These are phyloP conservation scores for Poeciliopsis presidionis DNA, from an alignment of 2,797 vertebrate genomes.

Conservation along the genomic window DNA sequence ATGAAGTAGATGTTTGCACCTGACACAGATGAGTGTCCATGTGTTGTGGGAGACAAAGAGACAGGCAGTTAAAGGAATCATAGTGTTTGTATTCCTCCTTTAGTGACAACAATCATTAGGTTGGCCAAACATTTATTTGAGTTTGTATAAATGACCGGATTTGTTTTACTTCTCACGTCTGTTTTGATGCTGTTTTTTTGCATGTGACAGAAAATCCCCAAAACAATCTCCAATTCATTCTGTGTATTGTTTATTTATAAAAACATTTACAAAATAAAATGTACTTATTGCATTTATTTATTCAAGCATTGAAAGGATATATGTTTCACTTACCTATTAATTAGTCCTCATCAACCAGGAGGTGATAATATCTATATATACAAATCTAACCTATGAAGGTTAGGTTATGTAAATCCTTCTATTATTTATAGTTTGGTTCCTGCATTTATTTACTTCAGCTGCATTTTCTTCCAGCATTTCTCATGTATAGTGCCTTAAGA, in stretches of 20 bases:
- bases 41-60: neutral
- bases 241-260: neutral
- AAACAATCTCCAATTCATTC: neutral
- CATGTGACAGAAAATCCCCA: neutral
- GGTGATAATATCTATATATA: no score
- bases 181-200: neutral
- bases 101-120: neutral
- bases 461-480: neutral
- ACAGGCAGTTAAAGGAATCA: neutral
- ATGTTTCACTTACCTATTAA: neutral
- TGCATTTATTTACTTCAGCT: neutral
- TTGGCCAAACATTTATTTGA: neutral
- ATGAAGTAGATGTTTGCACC: neutral
- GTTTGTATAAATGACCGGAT: neutral
- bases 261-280: neutral
- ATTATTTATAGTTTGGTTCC: neutral
- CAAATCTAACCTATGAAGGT: neutral
- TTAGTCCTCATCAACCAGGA: no score
- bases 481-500: neutral
- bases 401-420: neutral
- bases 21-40: neutral
- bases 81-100: neutral
- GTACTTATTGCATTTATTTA: neutral
- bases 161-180: neutral
- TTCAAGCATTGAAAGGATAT: neutral